Evolutionary conservation across 1,140 invertebrate species (phyloP).

Genomic region (Eurosta solidaginis): DNA sequence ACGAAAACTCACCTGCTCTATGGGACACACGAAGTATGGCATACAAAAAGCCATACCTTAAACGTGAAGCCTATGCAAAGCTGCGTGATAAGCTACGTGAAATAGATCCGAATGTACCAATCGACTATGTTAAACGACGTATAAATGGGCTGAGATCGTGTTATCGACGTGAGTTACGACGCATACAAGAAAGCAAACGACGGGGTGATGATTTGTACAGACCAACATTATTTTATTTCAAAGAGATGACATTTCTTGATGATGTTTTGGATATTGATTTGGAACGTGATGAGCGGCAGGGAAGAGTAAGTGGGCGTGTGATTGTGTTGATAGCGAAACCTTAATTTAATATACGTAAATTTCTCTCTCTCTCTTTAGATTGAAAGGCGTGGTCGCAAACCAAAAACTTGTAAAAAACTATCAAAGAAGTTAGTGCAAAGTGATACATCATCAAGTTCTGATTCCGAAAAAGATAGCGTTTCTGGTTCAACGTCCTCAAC

Average conservation of each 20-base stretch:
- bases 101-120: conserved; percentile 40
- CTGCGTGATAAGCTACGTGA: conserved; percentile 41
- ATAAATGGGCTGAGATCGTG: conserved; percentile 44
- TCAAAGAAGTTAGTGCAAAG: neutral
- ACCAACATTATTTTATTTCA: neutral
- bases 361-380: neutral
- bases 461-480: neutral
- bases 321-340: neutral
- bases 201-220: neutral
- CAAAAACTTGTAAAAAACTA: neutral
- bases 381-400: neutral
- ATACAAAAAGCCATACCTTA: conserved; percentile 38
- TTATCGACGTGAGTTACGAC: conserved; percentile 41
- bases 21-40: conserved; percentile 43
- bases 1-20: conserved; percentile 39
- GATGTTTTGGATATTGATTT: neutral
- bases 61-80: conserved; percentile 37
- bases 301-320: neutral
- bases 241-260: conserved; percentile 5
- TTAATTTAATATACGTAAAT: neutral
- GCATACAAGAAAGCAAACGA: neutral
- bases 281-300: neutral
- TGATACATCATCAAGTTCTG: neutral
- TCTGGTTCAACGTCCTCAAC: neutral
- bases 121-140: conserved; percentile 42